These are phyloP conservation scores for Sterrhoptilus dennistouni DNA, from an alignment of 2,113 vertebrate species.

Conservation along the genomic window DNA sequence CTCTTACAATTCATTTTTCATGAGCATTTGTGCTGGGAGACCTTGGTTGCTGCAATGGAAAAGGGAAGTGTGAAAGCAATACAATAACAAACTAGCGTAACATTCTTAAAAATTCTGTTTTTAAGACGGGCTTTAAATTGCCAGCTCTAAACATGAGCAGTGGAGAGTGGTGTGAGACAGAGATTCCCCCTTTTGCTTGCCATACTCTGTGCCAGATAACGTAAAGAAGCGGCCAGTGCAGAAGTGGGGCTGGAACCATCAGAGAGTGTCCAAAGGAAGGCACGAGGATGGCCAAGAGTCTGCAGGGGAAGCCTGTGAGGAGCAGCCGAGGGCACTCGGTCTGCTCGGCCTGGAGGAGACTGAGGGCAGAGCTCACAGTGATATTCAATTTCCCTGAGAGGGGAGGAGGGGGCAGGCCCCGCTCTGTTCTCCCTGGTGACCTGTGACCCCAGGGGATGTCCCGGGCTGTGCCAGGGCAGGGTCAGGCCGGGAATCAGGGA, in stretches of 20 bases:
- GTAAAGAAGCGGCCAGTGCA: not conserved
- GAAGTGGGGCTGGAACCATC: not conserved
- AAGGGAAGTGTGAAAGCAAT: not conserved
- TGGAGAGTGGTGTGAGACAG: not conserved
- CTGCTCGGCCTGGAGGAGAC: not conserved
- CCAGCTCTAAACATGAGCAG: not conserved
- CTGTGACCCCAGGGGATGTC: too few species aligned
- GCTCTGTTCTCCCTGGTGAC: too few species aligned
- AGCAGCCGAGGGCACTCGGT: not conserved
- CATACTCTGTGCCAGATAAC: rapidly evolving
- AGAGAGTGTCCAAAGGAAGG: not conserved
- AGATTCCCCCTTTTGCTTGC: not conserved
- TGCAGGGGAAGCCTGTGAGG: too few species aligned
- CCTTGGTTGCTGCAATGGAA: not conserved
- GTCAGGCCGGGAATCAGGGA: rapidly evolving
- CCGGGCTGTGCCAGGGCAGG: not conserved
- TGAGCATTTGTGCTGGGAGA: not conserved
- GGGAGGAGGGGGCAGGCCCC: too few species aligned
- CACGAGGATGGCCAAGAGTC: not conserved
- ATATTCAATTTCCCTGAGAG: rapidly evolving
- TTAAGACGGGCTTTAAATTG: not conserved
- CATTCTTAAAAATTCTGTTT: rapidly evolving
- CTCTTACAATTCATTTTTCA: not conserved
- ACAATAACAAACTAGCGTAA: not conserved
- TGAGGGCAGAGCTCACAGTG: not conserved